These are phyloP conservation scores for Oxyura jamaicensis DNA, from an alignment of 2,113 vertebrate genomes.

Conservation along the genomic window DNA sequence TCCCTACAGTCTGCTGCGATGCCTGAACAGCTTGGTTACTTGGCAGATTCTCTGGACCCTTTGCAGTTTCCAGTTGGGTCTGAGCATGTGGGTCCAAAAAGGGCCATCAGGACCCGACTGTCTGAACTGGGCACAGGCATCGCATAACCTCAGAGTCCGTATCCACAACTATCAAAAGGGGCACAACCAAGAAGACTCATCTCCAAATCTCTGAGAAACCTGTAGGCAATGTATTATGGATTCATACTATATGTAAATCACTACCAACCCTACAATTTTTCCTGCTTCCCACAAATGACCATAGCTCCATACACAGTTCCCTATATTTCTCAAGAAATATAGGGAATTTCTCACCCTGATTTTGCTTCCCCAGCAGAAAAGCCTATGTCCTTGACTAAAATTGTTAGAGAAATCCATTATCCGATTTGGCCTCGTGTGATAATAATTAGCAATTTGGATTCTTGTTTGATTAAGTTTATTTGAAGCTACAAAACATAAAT, in stretches of 20 bases:
- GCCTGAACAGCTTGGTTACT: neutral
- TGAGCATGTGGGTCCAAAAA: neutral
- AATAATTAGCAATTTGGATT: neutral
- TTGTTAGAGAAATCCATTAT: neutral
- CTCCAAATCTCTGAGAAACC: neutral
- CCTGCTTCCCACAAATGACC: neutral
- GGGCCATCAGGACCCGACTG: too few species aligned
- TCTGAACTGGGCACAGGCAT: neutral
- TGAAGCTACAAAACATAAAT: neutral
- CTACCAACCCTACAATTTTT: neutral
- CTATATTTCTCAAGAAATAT: neutral
- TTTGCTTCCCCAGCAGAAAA: neutral
- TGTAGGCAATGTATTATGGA: neutral
- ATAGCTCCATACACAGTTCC: neutral
- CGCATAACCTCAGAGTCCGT: rapidly evolving
- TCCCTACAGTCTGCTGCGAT: neutral
- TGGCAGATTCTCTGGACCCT: neutral
- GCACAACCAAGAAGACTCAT: neutral
- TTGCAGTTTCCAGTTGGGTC: neutral
- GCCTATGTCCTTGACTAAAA: neutral
- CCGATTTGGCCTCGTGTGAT: neutral
- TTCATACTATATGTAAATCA: neutral
- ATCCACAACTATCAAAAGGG: neutral
- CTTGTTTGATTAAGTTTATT: neutral
- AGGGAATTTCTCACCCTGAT: neutral